Evolutionary conservation across 2,113 vertebrate species (phyloP), one percentile per base, ranked within the genome.

Genomic region (Trematomus loennbergii): DNA sequence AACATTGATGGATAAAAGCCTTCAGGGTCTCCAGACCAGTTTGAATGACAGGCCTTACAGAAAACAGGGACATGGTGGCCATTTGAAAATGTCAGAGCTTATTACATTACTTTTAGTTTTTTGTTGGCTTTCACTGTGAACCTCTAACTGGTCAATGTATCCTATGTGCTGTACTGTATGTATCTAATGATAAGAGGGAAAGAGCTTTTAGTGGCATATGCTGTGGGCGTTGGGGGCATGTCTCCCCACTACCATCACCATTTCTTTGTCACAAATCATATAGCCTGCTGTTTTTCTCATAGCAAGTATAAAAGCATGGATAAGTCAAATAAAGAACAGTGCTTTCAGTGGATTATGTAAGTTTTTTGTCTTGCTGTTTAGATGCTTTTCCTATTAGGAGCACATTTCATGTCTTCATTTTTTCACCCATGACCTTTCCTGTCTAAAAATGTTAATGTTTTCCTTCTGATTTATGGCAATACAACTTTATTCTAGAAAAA

Each of bases 1-100:
- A 71, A 92, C 58, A 83, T 64, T 88, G 80, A 87, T 82, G 81
- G 72, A 90, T 79, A 74, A 73, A 81, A 75, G 55, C 69, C 77
- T 78, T 48, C 46, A 73, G 46, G 88, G 64, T 82, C 63, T 73
- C 40, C 59, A 48, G 63, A 46, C 57, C 57, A 45, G 65, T 76
- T 16, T 75, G 72, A 86, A 62, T 79, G 70, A 77, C 61, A 76
- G 63, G 40, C 59, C 54, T 71, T 65, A 33, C 50, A 77, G 46
- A 85, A 78, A 49, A 43, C 61, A 65, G 64, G 52, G 33, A 60
- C 58, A 75, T 33, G 25, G 9, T 15, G 40, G 65, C 62, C 62
- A 9, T 46, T 53, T 67, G 53, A 75, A 67, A 57, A 74, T 4
- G 6, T 63, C 59, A 29, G n/a, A 49, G 9, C 62, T 52, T 33